Evolutionary conservation across 2,888 invertebrate species (phyloP).

Genomic region (Eledona agricola): DNA sequence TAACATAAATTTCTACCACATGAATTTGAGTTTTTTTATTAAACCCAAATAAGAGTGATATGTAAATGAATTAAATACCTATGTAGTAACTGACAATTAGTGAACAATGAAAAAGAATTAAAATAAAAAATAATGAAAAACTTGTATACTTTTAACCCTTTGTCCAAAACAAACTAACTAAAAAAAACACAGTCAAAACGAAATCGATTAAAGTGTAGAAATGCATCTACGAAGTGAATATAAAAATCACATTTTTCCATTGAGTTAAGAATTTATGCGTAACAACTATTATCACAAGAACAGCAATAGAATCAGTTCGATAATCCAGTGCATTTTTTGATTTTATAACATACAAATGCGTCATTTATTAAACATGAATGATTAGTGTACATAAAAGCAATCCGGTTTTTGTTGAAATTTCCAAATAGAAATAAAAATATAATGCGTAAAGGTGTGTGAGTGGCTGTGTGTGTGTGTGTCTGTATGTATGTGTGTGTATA

Average conservation of each 20-base stretch:
- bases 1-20: conserved; percentile 28
- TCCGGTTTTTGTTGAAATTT: too few species aligned
- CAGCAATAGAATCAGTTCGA: conserved; percentile 43
- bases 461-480: too few species aligned
- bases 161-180: conserved; percentile 30
- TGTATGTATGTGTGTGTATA: too few species aligned
- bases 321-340: conserved; percentile 35
- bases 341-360: conserved; percentile 35
- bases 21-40: conserved; percentile 5
- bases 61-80: conserved; percentile 22
- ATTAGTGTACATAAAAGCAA: too few species aligned
- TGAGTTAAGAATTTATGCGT: conserved; percentile 39
- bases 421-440: too few species aligned
- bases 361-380: too few species aligned
- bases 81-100: conserved; percentile 18
- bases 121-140: conserved; percentile 20
- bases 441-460: too few species aligned
- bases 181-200: conserved; percentile 39
- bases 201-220: conserved; percentile 34
- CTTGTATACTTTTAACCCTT: conserved; percentile 13
- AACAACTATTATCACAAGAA: conserved; percentile 45
- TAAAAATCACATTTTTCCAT: conserved; percentile 42
- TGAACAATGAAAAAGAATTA: conserved; percentile 8
- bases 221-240: conserved; percentile 41
- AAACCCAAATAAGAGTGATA: conserved; percentile 18